These are phyloP conservation scores for Hydrocynus forskahlii DNA, from an alignment of 2,797 vertebrate genomes.

Conservation along the genomic window DNA sequence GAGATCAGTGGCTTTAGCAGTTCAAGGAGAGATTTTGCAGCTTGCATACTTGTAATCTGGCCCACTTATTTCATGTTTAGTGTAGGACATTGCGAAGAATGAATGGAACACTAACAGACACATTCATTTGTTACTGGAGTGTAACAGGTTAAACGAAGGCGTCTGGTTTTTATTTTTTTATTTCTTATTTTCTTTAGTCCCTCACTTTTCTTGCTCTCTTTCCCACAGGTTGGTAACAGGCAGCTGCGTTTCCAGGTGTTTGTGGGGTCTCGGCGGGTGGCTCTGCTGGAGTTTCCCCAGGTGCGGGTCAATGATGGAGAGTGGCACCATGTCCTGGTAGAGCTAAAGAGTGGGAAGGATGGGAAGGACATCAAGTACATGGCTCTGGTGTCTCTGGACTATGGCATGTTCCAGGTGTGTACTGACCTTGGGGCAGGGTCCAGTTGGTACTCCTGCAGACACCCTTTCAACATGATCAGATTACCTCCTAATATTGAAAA, in stretches of 20 bases:
- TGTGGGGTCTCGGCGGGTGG: conserved; percentile 73
- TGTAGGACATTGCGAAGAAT: not conserved
- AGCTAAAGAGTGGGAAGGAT: conserved; percentile 86
- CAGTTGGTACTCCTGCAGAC: not conserved
- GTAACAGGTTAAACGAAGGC: not conserved
- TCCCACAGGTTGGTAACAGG: conserved; percentile 77
- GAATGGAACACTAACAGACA: not conserved
- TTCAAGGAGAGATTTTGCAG: not conserved
- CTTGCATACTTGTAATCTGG: not conserved
- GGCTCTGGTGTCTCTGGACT: conserved; percentile 85
- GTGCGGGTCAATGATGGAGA: conserved; percentile 79
- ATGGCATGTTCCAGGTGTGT: conserved; percentile 86
- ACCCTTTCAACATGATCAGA: not conserved
- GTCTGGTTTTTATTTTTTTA: not conserved
- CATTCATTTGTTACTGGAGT: not conserved
- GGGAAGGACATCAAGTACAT: conserved; percentile 89
- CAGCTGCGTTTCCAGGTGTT: conserved; percentile 83
- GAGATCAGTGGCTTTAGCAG: not conserved
- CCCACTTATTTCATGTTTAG: not conserved
- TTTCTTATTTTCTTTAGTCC: not conserved
- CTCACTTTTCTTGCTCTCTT: conserved; percentile 8
- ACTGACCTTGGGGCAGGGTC: not conserved
- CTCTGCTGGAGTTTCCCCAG: conserved; percentile 76
- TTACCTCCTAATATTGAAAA: not conserved
- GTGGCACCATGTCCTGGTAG: conserved; percentile 87